These are phyloP conservation scores for Urocitellus parryii DNA, from an alignment of 2,113 vertebrate genomes.

Conservation along the genomic window DNA sequence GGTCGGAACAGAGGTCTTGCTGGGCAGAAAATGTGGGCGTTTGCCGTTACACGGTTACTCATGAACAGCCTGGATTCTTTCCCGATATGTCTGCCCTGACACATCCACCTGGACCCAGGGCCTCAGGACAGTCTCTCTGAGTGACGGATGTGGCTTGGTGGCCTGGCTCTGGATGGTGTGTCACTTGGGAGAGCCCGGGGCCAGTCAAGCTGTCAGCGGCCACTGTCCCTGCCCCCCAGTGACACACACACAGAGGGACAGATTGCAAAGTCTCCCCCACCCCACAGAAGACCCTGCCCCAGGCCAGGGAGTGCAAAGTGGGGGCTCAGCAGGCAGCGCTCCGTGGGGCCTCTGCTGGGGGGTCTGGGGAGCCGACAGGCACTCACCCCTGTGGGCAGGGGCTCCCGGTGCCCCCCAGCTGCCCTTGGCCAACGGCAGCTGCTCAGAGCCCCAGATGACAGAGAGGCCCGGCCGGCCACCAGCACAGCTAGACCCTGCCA, in stretches of 20 bases:
- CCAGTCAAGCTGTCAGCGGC: background rate
- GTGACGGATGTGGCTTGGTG: accelerated
- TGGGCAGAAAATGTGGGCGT: background rate
- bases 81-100: background rate
- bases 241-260: background rate
- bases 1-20: background rate
- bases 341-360: background rate
- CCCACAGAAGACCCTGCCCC: background rate
- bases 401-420: accelerated
- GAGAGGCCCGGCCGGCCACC: accelerated
- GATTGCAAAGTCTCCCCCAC: background rate
- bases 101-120: background rate
- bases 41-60: background rate
- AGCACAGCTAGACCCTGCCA: too few species aligned
- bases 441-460: background rate
- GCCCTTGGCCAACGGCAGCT: background rate
- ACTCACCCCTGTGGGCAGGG: background rate
- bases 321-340: background rate
- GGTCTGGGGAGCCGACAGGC: background rate
- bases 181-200: background rate
- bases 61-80: background rate
- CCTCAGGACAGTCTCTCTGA: background rate
- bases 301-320: background rate
- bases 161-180: background rate
- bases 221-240: background rate